Evolutionary conservation across 2,113 vertebrate species (phyloP), one percentile per base, ranked within the genome.

Genomic region (Halichoeres trimaculatus): DNA sequence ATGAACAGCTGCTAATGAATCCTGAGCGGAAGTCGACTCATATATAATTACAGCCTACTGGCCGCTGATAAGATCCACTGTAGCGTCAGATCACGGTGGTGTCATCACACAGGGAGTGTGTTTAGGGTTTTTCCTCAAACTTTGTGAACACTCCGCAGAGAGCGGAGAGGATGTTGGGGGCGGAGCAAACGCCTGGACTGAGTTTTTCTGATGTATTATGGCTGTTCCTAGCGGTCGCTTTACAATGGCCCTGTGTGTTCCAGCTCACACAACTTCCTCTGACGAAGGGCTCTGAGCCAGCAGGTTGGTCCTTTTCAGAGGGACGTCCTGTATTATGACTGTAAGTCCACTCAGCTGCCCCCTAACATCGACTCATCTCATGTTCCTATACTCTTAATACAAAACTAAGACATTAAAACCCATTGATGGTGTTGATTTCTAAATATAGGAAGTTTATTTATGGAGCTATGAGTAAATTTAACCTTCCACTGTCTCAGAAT

Each of bases 151-250:
- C 67, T 59, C 4, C 73, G 11, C 68, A 30, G 30, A 30, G 30
- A 24, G 34, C 47, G 70, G 67, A 76, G 88, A 85, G 90, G 89
- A 89, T 90, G 85, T 91, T 4, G 68, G 75, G 76, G 91, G 91
- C 83, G 91, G 90, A 66, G 91, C 89, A 4, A 62, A 1, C 34
- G 51, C 36, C 54, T 8, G 53, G 16, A 43, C 56, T 26, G 76
- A 61, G 57, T 80, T 76, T 71, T 84, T 74, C 86, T 76, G 65
- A 79, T 76, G 76, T 65, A 83, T 75, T 14, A 30, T 30, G 30
- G 52, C 71, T 63, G 84, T 71, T 88, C 70, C 83, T 77, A 52
- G 51, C 58, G 58, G 73, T 13, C 38, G 70, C 71, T 67, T n/a
- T 20, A 90, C 88, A 89, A 90, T 85, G 67, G 84, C 59, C 40